Evolutionary conservation across 2,113 vertebrate species (phyloP).

Genomic region (Oreochromis aureus): DNA sequence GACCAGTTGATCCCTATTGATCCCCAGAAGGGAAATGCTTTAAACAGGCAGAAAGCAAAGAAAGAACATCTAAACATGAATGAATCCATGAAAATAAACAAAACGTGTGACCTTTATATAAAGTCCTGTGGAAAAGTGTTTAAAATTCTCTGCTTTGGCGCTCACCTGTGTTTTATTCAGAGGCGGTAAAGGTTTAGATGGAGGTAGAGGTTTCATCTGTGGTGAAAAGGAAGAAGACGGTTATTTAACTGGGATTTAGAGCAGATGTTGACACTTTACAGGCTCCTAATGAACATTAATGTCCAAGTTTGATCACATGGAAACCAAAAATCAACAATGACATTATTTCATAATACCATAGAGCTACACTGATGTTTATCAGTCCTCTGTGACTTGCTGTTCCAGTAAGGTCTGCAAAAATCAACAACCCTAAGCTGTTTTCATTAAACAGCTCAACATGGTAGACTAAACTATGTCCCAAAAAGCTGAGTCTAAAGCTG

Average conservation of each 20-base stretch:
- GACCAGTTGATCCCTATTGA: neutral
- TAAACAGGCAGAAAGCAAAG: neutral
- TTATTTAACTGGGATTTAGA: neutral
- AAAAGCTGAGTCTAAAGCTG: neutral
- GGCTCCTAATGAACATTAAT: neutral
- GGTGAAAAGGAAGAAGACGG: neutral
- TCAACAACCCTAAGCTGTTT: neutral
- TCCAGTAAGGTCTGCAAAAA: neutral
- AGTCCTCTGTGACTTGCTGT: neutral
- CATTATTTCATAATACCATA: neutral
- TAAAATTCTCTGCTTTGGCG: neutral
- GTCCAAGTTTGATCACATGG: rapidly evolving
- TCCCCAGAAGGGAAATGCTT: rapidly evolving
- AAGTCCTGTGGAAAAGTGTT: rapidly evolving
- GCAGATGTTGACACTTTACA: neutral
- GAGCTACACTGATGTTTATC: neutral
- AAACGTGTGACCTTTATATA: rapidly evolving
- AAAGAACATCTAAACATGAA: neutral
- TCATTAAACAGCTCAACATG: neutral
- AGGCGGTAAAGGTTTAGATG: conserved; percentile 50
- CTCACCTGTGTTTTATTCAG: conserved; percentile 56
- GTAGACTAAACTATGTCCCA: neutral
- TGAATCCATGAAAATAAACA: neutral
- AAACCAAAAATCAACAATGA: neutral
- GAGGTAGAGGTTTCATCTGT: conserved; percentile 51